Evolutionary conservation across 2,797 vertebrate species (phyloP).

Genomic region (Chelon labrosus): DNA sequence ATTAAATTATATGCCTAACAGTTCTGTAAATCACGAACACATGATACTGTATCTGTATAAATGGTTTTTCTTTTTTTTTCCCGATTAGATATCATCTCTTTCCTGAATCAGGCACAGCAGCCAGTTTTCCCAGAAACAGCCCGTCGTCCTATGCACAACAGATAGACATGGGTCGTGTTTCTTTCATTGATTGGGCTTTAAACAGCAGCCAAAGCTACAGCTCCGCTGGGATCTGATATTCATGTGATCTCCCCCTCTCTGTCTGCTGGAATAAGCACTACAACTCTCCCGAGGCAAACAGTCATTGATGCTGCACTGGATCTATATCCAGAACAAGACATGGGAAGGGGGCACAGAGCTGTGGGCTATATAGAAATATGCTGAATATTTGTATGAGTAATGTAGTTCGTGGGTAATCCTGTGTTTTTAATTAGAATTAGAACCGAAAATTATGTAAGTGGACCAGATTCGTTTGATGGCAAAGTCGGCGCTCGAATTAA

Average conservation of each 20-base stretch:
- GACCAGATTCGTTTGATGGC: slow-evolving; percentile 35
- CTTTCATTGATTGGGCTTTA: slow-evolving; percentile 81
- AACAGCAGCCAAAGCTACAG: slow-evolving; percentile 79
- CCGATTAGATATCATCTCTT: slow-evolving; percentile 17
- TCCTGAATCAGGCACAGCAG: slow-evolving; percentile 38
- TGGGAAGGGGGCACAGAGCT: slow-evolving; percentile 24
- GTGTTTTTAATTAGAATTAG: slow-evolving; percentile 47
- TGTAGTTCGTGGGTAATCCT: slow-evolving; percentile 35
- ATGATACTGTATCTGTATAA: slow-evolving; percentile 29
- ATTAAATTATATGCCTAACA: slow-evolving; percentile 56
- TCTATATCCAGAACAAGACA: slow-evolving; percentile 67
- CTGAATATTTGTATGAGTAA: slow-evolving; percentile 60
- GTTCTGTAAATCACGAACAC: slow-evolving; percentile 54
- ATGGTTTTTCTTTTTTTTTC: not conserved
- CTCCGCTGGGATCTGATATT: slow-evolving; percentile 73
- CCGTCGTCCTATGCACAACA: slow-evolving; percentile 53
- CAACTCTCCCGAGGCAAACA: slow-evolving; percentile 69
- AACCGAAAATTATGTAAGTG: slow-evolving; percentile 24
- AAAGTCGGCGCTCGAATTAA: slow-evolving; percentile 38
- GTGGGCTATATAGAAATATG: slow-evolving; percentile 47
- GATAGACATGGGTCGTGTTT: slow-evolving; percentile 75
- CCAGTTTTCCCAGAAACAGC: slow-evolving; percentile 75
- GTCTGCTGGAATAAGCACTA: slow-evolving; percentile 76
- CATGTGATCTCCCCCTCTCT: slow-evolving; percentile 72
- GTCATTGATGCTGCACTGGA: slow-evolving; percentile 66